Evolutionary conservation across 2,797 vertebrate genomes (phyloP).

Genomic region (Premnoplex brunnescens): DNA sequence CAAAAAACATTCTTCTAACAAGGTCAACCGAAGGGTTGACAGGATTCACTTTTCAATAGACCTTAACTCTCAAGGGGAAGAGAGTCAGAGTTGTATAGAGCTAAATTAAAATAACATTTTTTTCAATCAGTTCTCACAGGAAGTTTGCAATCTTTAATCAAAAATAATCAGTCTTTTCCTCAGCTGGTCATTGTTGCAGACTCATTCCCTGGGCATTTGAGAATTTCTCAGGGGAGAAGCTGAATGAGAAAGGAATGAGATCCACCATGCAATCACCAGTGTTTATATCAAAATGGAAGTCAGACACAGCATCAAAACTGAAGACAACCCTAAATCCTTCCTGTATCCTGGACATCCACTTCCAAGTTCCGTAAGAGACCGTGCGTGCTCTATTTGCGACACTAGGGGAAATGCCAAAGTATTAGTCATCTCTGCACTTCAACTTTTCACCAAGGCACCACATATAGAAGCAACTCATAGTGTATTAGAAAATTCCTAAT

Average conservation of each 20-base stretch:
- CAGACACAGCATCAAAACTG: background rate
- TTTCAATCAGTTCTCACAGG: conserved; percentile 52
- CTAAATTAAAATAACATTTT: conserved; percentile 49
- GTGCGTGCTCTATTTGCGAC: background rate
- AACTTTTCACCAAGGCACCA: background rate
- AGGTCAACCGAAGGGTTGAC: conserved; percentile 47
- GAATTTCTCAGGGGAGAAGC: conserved; percentile 37
- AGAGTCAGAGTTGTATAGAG: conserved; percentile 14
- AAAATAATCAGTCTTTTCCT: conserved; percentile 39
- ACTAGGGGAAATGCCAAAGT: background rate
- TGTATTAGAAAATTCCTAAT: background rate
- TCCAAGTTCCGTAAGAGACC: background rate
- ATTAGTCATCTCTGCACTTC: background rate
- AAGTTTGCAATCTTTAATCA: conserved; percentile 35
- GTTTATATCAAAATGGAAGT: conserved; percentile 27
- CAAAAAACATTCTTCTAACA: conserved; percentile 8
- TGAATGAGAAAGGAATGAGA: background rate
- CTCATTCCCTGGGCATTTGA: background rate
- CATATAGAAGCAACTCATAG: background rate
- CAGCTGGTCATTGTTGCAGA: conserved; percentile 48
- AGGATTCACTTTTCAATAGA: conserved; percentile 70
- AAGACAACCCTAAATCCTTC: conserved; percentile 27
- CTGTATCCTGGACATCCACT: conserved; percentile 22
- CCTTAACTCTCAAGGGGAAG: conserved; percentile 12
- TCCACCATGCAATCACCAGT: background rate